phyloP scores from a whole-genome alignment of 2,797 vertebrate genomes.

The Anabas testudineus region DNA sequence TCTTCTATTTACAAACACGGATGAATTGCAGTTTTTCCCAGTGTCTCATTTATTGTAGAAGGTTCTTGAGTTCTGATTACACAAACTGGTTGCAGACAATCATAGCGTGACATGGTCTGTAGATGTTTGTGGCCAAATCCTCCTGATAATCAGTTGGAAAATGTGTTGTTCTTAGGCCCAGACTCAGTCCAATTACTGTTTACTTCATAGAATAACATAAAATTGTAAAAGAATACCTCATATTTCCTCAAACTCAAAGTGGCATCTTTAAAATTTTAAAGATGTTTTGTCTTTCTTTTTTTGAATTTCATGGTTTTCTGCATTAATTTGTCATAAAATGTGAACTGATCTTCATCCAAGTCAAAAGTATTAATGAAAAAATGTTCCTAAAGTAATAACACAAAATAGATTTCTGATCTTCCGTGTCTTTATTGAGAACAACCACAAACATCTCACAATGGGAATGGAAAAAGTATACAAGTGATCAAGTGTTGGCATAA shows the following conservation, averaged over 20 bases:
- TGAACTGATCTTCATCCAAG: too few species aligned
- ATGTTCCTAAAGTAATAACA: too few species aligned
- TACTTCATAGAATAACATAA: not conserved
- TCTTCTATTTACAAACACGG: constrained; percentile 29
- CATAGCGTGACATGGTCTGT: not conserved
- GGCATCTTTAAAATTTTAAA: constrained; percentile 1
- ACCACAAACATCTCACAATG: too few species aligned
- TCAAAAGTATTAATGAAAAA: too few species aligned
- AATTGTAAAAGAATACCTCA: not conserved
- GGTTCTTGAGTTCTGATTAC: constrained; percentile 26
- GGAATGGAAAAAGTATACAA: too few species aligned
- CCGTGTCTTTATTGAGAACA: too few species aligned
- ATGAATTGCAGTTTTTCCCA: constrained; percentile 25
- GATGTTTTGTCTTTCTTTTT: not conserved
- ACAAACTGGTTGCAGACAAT: constrained; percentile 7
- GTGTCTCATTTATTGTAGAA: constrained; percentile 18
- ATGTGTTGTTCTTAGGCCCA: not conserved
- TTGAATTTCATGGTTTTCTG: too few species aligned
- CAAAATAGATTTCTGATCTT: too few species aligned
- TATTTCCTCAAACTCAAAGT: constrained; percentile 4
- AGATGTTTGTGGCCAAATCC: constrained; percentile 9
- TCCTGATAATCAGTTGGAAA: constrained; percentile 3
- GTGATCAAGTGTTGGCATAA: too few species aligned
- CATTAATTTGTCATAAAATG: too few species aligned
- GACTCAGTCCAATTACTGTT: not conserved